Conservation (phyloP, 1,140 invertebrate genomes). For the Coenobita brevimanus region DNA sequence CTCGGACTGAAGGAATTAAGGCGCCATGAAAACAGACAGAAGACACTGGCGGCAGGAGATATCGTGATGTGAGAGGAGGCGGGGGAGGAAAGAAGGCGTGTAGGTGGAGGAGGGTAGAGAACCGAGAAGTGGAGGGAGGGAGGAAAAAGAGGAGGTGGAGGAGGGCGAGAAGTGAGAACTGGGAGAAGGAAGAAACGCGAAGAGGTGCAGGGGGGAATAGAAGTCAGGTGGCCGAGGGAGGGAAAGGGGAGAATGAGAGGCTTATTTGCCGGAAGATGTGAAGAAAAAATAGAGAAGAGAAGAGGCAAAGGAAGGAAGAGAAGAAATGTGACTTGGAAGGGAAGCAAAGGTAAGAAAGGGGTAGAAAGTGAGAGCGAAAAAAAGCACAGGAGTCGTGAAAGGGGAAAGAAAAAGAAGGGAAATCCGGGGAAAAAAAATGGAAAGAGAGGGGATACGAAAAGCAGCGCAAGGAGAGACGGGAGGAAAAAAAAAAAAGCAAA, state of each 20-base stretch:
- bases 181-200: not conserved
- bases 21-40: too few species aligned
- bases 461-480: not conserved
- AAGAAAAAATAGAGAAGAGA: not conserved
- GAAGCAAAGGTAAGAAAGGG: not conserved
- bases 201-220: not conserved
- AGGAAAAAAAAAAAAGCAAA: too few species aligned
- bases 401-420: not conserved
- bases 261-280: too few species aligned
- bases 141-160: not conserved
- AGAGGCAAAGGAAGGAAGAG: not conserved
- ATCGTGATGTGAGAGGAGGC: too few species aligned
- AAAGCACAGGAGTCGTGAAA: too few species aligned
- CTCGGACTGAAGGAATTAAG: too few species aligned
- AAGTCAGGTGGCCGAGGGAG: too few species aligned
- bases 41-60: too few species aligned
- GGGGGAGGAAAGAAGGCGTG: too few species aligned
- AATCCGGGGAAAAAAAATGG: not conserved
- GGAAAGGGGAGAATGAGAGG: not conserved
- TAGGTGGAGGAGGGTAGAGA: too few species aligned
- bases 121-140: not conserved
- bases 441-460: not conserved
- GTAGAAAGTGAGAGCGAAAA: too few species aligned
- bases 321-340: not conserved
- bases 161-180: not conserved